Base-by-base conservation (phyloP, 2,113 vertebrate genomes). In the Falco punctatus region DNA sequence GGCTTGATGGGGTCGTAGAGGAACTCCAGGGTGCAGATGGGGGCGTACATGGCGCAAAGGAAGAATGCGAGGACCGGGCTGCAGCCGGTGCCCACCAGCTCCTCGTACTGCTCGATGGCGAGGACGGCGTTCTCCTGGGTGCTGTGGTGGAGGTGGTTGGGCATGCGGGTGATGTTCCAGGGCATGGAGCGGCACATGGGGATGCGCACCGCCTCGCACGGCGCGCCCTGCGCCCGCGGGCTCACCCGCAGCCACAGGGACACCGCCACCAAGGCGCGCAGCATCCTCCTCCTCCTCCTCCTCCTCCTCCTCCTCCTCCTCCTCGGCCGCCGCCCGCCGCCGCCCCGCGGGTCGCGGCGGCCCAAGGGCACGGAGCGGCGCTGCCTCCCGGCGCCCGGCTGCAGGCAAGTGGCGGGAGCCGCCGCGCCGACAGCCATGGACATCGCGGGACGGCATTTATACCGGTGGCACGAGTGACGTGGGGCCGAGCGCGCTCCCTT, bases 91-190 rank as follows among this genome's bases (percentile, higher is more conserved):
- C 96, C 98, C 93, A 98, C 98, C 79, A 98, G 94, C 93, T 98
- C 98, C 91, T 98, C 97, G 79, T 98, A 98, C 75, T 98, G 98
- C 85, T 98, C 98, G 52, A 98, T 98, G 84, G 98, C 98, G 58
- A 98, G 98, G 67, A 98, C 81, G 70, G 98, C 98, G 94, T 98
- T 98, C 64, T 98, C 98, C 94, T 98, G 98, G 15, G 98, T 98
- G 97, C 98, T 98, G 97, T 98, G 98, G 88, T 98, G 98, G 82
- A 98, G 98, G 97, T 98, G 98, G 94, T 98, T 98, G 94, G 98
- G 98, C 98, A 98, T 98, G 90, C 98, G 97, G 48, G 98, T 98
- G 91, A 98, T 97, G 97, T 98, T 98, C 98, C 98, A 98, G 72
- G 98, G 98, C 98, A 99, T 98, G 94, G 97, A 32, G 26, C 96